These are phyloP conservation scores for Stenodera caucasica DNA, from an alignment of 2,888 invertebrate species.

Conservation along the genomic window DNA sequence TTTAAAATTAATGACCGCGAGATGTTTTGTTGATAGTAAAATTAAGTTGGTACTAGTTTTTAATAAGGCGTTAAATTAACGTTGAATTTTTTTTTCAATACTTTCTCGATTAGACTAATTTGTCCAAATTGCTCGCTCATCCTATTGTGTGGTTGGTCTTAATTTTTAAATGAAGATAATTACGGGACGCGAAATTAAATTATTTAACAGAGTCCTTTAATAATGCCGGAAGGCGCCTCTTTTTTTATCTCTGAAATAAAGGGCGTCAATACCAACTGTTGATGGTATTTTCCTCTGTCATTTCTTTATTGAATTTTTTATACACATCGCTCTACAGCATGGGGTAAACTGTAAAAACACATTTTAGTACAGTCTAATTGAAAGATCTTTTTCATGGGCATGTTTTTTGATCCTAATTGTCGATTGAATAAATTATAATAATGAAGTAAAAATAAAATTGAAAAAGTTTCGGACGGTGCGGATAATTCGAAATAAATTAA, in stretches of 20 bases:
- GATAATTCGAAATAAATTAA: conserved; percentile 5
- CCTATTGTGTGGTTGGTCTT: neutral
- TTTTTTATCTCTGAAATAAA: neutral
- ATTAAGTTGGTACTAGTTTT: conserved; percentile 2
- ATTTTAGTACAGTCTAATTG: neutral
- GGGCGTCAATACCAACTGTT: neutral
- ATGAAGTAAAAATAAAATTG: neutral
- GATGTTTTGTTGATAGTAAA: conserved; percentile 18
- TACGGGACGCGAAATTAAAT: too few species aligned
- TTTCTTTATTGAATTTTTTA: too few species aligned
- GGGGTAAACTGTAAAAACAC: too few species aligned
- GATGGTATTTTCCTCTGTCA: too few species aligned
- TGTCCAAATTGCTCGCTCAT: neutral
- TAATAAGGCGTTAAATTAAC: neutral
- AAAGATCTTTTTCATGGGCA: neutral
- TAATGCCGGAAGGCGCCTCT: neutral
- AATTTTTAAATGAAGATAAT: neutral
- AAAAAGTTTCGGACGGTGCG: neutral
- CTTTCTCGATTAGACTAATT: neutral
- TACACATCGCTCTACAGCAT: too few species aligned
- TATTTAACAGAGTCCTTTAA: too few species aligned
- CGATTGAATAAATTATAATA: neutral
- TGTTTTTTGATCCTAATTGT: neutral
- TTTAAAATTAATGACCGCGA: conserved; percentile 35
- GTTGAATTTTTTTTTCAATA: neutral